These are phyloP conservation scores for Macaca nemestrina DNA, from an alignment of 2,113 vertebrate genomes.

Conservation along the genomic window DNA sequence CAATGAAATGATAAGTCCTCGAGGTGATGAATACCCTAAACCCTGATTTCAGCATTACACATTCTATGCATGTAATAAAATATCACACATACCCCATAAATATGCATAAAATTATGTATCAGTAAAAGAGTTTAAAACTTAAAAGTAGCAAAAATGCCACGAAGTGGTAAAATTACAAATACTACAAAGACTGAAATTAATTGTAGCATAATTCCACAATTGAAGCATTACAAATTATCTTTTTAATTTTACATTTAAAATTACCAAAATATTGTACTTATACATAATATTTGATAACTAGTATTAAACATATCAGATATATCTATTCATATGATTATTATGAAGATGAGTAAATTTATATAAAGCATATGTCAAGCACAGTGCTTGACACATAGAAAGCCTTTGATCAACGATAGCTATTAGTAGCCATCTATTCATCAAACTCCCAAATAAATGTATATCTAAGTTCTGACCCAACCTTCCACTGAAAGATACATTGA, in stretches of 20 bases:
- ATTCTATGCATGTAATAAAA: neutral
- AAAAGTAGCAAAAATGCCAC: neutral
- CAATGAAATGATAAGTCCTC: neutral
- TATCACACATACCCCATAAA: neutral
- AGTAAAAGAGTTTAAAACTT: neutral
- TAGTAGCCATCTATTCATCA: neutral
- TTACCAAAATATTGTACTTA: neutral
- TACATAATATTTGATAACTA: neutral
- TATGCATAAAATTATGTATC: neutral
- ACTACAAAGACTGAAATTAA: neutral
- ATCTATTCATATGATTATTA: neutral
- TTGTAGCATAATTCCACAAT: neutral
- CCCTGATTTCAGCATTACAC: neutral
- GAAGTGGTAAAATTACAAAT: slow-evolving; percentile 18
- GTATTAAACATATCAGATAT: neutral
- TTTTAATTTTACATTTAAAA: neutral
- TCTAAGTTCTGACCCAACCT: neutral
- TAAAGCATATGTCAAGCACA: neutral
- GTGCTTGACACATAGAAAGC: neutral
- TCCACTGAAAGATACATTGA: neutral
- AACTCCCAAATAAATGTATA: neutral
- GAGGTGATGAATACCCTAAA: neutral
- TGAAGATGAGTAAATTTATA: neutral
- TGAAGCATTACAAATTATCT: neutral
- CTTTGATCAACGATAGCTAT: neutral